phyloP scores from a whole-genome alignment of 2,113 vertebrate genomes.

The Barbus barbus region DNA sequence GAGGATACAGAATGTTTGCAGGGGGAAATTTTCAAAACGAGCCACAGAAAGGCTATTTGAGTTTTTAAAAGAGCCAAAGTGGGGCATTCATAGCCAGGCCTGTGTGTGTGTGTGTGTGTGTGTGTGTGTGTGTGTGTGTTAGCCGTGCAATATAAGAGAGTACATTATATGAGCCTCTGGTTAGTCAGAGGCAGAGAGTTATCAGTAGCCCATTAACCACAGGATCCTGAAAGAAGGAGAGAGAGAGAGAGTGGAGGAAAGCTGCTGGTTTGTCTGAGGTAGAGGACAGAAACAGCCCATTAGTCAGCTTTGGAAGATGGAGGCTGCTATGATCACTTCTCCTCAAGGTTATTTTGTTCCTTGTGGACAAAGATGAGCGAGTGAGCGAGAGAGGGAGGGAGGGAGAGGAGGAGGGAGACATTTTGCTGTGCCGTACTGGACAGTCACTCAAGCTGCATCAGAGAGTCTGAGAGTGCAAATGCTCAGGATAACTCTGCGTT shows the following conservation, averaged over 20 bases:
- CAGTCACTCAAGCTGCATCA: constrained; percentile 34
- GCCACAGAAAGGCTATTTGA: constrained; percentile 29
- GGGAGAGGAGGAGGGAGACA: constrained; percentile 54
- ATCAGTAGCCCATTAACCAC: constrained; percentile 38
- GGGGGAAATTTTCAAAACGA: constrained; percentile 34
- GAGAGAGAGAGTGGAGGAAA: background rate
- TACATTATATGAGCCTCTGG: constrained; percentile 14
- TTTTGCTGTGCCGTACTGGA: constrained; percentile 28
- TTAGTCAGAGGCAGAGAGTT: constrained; percentile 27
- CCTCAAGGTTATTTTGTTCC: constrained; percentile 44
- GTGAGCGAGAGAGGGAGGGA: background rate
- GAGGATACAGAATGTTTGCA: constrained; percentile 20
- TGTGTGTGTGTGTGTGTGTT: constrained; percentile 24
- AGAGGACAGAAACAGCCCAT: constrained; percentile 41
- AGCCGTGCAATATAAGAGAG: background rate
- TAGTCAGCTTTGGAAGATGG: constrained; percentile 43
- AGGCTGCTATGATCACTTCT: constrained; percentile 40
- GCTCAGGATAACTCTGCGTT: background rate
- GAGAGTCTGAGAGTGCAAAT: constrained; percentile 28
- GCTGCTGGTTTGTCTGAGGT: constrained; percentile 29
- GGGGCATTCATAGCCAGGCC: constrained; percentile 19
- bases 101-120: constrained; percentile 12
- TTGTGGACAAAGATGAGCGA: constrained; percentile 38
- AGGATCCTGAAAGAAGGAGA: constrained; percentile 11
- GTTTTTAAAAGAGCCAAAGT: constrained; percentile 41